Conservation (phyloP, 2,797 vertebrate genomes). For the Geotrypetes seraphini region DNA sequence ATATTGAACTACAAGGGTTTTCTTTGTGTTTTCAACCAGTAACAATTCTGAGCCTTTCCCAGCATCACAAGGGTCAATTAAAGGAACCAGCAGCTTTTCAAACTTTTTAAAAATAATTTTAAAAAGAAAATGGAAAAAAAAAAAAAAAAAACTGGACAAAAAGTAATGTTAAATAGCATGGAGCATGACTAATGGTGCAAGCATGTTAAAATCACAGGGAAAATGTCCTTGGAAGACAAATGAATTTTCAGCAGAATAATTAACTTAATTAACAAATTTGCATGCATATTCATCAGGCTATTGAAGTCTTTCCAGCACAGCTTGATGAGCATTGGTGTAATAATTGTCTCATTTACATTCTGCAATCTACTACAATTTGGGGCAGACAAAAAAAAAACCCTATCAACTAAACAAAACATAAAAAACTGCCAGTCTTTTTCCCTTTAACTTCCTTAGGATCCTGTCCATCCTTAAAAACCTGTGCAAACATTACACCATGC, state of each 20-base stretch:
- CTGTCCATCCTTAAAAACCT: constrained; percentile 22
- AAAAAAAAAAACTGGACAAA: constrained; percentile 78
- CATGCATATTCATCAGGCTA: constrained; percentile 99
- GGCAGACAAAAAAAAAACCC: constrained; percentile 28
- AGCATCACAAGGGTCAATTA: constrained; percentile 38
- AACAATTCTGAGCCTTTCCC: constrained; percentile 34
- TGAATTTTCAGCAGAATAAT: constrained; percentile 99
- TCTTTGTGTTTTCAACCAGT: too few species aligned
- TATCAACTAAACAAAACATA: too few species aligned
- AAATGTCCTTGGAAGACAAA: constrained; percentile 99
- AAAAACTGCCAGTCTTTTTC: constrained; percentile 44
- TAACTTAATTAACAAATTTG: constrained; percentile 99
- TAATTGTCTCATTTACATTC: constrained; percentile 99
- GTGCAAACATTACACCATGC: constrained; percentile 29
- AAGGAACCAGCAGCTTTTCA: constrained; percentile 39
- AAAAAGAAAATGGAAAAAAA: constrained; percentile 49
- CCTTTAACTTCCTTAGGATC: constrained; percentile 55
- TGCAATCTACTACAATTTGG: constrained; percentile 92
- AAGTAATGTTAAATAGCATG: constrained; percentile 87
- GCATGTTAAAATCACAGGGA: constrained; percentile 99
- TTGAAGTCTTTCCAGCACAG: constrained; percentile 99
- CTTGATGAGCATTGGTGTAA: constrained; percentile 99
- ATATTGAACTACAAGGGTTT: constrained; percentile 42
- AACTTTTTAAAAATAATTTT: constrained; percentile 43
- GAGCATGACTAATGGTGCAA: constrained; percentile 98